Percentiles rank a stretch among this genome's conserved stretches.
Evolutionary conservation across 2,113 vertebrate genomes (phyloP).

Genomic region (Zootoca vivipara): DNA sequence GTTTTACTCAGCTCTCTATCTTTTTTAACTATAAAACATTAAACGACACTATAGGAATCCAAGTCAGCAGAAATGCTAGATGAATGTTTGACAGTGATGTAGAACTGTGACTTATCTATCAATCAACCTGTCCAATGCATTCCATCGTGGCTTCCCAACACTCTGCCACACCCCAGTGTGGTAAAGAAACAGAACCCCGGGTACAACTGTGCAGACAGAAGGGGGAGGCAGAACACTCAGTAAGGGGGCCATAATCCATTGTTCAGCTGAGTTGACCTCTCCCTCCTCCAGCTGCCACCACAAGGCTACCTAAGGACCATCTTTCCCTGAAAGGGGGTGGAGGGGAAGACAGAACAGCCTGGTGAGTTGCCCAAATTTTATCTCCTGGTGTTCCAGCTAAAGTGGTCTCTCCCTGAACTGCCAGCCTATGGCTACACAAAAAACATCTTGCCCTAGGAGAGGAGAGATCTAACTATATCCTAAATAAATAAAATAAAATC

Average conservation of each 20-base stretch:
- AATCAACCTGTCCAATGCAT: not conserved
- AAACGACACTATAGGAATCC: slow-evolving; percentile 5
- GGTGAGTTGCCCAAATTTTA: not conserved
- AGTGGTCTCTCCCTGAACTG: not conserved
- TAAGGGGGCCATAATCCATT: too few relatives aligned
- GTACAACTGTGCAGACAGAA: not conserved
- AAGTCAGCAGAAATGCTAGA: slow-evolving; percentile 50
- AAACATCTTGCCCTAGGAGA: not conserved
- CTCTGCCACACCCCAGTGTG: not conserved
- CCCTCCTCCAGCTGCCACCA: too few relatives aligned
- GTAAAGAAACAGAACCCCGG: not conserved
- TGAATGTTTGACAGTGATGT: slow-evolving; percentile 31
- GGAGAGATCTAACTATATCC: too few relatives aligned
- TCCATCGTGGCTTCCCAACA: not conserved
- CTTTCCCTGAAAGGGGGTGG: too few relatives aligned
- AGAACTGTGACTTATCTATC: not conserved
- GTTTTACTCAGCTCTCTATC: slow-evolving; percentile 12
- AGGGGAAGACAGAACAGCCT: not conserved
- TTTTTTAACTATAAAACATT: slow-evolving; percentile 39
- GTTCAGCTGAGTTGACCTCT: too few relatives aligned
- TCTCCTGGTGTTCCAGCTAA: not conserved
- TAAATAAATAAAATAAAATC: too few relatives aligned
- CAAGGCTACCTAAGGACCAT: too few relatives aligned
- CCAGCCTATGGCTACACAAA: not conserved
- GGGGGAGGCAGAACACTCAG: too few relatives aligned